Percentiles rank a stretch among this genome's conserved stretches.
Conservation (phyloP, 2,113 vertebrate genomes). For the Microcebus murinus region DNA sequence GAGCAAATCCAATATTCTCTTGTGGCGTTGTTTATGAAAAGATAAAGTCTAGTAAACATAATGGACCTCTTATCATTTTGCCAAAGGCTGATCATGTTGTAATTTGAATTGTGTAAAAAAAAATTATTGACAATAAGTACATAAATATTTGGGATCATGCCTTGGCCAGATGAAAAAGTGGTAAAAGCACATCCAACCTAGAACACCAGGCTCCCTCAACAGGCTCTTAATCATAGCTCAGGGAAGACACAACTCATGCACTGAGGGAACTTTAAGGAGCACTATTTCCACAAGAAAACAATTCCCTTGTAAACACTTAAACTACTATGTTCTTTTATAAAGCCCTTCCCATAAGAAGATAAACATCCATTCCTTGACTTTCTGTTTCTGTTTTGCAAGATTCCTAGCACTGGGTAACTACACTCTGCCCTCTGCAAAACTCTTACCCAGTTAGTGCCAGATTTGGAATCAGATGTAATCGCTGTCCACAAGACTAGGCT, state of each 20-base stretch:
- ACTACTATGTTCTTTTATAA: neutral
- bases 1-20: neutral
- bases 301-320: neutral
- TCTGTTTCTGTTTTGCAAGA: neutral
- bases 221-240: neutral
- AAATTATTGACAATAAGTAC: neutral
- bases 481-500: neutral
- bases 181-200: neutral
- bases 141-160: neutral
- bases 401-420: neutral
- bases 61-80: neutral
- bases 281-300: neutral
- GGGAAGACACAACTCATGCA: neutral
- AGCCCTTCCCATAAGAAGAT: neutral
- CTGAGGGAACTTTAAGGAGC: neutral
- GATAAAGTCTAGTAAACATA: neutral
- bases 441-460: neutral
- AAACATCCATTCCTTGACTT: neutral
- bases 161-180: neutral
- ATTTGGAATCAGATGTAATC: neutral
- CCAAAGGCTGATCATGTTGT: neutral
- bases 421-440: neutral
- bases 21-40: neutral
- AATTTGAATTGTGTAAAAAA: neutral
- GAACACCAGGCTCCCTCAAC: fast-evolving